Evolutionary conservation across 2,888 invertebrate species (phyloP), one percentile per base, ranked within the genome.

Genomic region (Arctia plantaginis): DNA sequence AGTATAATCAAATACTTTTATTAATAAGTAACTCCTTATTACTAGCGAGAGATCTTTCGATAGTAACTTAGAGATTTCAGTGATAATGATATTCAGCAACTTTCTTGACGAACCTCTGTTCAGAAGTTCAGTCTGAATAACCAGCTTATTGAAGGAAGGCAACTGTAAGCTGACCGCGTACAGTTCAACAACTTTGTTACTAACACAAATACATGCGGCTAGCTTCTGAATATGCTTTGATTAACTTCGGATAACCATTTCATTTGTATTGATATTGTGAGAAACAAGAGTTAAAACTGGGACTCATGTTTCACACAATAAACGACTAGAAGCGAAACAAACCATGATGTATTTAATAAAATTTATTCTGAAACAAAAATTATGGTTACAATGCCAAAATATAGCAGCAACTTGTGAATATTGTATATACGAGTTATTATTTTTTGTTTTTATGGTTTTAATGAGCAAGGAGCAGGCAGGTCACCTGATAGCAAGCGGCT

Each of bases 111-210:
- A 71, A 64, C 23, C 33, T 64, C 33, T 71, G 23, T 71, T 71
- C 23, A 10, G 30, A 20, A 33, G 41, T 13, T 44, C 15, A 71
- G 70, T 71, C 44, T 71, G 64, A 69, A 59, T 41, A 47, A 27
- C 27, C 71, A 74, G 75, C 75, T 72, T 76, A 76, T 72, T 64
- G 62, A 80, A 73, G 77, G 33, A 67, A 77, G 77, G 77, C 59
- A 74, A 74, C 76, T 74, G 73, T 35, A 64, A 82, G 70, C 70
- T 65, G 47, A 74, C 76, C 72, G 71, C 62, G 59, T 71, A 71
- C 80, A 72, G 80, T 82, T 80, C 76, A 75, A 77, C 67, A 74
- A 80, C 80, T 78, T 82, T 78, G 83, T 78, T 75, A 72, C 76
- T 75, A 74, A 80, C 71, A 69, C 66, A 71, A 78, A 75, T 72